These are phyloP conservation scores for Ellobius talpinus DNA, from an alignment of 2,113 vertebrate genomes.

Conservation along the genomic window DNA sequence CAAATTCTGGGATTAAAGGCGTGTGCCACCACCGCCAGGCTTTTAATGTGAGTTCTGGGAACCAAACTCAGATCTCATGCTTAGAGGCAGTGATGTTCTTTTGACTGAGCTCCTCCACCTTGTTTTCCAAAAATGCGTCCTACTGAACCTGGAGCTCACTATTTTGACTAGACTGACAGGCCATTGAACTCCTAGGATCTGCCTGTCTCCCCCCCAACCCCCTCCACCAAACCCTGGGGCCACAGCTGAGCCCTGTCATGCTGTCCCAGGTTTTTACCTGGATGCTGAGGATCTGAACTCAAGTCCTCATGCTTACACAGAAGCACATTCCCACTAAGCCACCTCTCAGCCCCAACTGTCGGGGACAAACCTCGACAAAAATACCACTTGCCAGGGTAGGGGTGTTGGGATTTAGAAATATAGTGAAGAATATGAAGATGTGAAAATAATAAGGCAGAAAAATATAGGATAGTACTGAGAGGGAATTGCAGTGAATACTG, in stretches of 20 bases:
- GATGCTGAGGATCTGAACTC: neutral
- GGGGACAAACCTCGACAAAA: no score
- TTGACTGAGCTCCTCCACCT: neutral
- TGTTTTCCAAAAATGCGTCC: neutral
- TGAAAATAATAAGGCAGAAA: no score
- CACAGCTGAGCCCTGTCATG: neutral
- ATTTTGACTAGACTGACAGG: no score
- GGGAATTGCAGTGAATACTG: no score
- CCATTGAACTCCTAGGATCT: neutral
- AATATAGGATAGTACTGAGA: no score
- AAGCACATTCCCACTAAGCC: neutral
- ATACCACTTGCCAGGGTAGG: no score
- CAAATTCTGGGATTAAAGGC: no score
- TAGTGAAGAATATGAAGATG: no score
- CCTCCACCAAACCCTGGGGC: neutral
- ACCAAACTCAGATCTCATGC: neutral
- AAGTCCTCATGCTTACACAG: neutral
- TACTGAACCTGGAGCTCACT: neutral
- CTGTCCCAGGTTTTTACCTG: neutral
- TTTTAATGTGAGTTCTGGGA: neutral
- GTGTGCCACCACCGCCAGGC: neutral
- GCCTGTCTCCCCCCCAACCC: no score
- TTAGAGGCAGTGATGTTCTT: neutral
- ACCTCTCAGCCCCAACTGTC: neutral
- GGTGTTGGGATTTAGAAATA: no score